These are phyloP conservation scores for Hipparchia sbordonii DNA, from an alignment of 2,888 invertebrate genomes.

Conservation along the genomic window DNA sequence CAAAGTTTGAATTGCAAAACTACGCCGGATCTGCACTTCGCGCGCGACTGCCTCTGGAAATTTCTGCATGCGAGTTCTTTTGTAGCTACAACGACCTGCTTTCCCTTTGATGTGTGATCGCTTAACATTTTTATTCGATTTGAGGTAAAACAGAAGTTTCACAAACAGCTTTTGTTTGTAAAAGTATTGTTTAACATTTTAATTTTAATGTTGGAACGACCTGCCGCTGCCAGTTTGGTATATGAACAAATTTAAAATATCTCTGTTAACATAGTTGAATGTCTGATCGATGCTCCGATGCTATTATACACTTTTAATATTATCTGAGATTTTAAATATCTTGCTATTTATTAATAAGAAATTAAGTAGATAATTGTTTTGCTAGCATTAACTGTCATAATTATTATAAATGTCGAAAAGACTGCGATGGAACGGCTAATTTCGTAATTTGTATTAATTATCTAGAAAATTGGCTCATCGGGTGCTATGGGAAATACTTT, in stretches of 20 bases:
- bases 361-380: slow-evolving; percentile 9
- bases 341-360: not conserved
- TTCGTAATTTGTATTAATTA: slow-evolving; percentile 44
- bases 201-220: not conserved
- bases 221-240: too few relatives aligned
- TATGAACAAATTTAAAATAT: too few relatives aligned
- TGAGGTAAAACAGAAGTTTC: slow-evolving; percentile 12
- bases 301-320: not conserved
- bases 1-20: slow-evolving; percentile 78
- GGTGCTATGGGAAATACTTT: slow-evolving; percentile 6
- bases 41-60: slow-evolving; percentile 42
- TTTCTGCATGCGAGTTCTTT: slow-evolving; percentile 43
- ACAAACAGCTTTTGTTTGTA: not conserved
- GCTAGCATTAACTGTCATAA: slow-evolving; percentile 29
- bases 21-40: slow-evolving; percentile 49
- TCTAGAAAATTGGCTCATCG: slow-evolving; percentile 24
- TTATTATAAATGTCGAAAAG: slow-evolving; percentile 36
- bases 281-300: too few relatives aligned
- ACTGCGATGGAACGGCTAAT: slow-evolving; percentile 39
- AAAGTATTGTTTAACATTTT: not conserved
- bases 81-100: slow-evolving; percentile 28
- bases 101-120: slow-evolving; percentile 23
- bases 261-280: too few relatives aligned
- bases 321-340: not conserved
- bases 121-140: slow-evolving; percentile 23